phyloP scores from a whole-genome alignment of 2,113 vertebrate species.

The Lagenorhynchus albirostris region DNA sequence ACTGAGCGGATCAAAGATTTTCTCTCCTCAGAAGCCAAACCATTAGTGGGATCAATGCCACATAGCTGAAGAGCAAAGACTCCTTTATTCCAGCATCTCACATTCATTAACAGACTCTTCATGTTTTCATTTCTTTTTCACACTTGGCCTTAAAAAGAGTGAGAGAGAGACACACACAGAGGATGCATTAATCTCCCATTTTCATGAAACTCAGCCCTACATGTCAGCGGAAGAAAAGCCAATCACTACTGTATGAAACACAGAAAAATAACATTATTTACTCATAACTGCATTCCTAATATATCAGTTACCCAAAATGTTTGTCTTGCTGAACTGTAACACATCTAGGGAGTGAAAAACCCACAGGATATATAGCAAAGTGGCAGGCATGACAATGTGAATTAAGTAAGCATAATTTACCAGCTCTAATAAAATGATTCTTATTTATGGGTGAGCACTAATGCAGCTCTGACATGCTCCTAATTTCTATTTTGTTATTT shows the following conservation, averaged over 20 bases:
- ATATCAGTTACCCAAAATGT: not conserved
- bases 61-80: too few relatives aligned
- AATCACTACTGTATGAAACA: not conserved
- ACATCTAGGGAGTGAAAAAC: not conserved
- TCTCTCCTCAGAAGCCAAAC: not conserved
- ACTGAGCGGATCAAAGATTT: too few relatives aligned
- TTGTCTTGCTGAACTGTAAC: slow-evolving; percentile 48
- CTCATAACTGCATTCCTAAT: slow-evolving; percentile 31
- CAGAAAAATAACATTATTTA: slow-evolving; percentile 39
- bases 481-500: slow-evolving; percentile 72
- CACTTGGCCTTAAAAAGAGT: not conserved
- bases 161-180: not conserved
- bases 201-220: slow-evolving; percentile 6
- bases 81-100: not conserved
- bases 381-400: not conserved
- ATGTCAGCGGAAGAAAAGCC: not conserved
- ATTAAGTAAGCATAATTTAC: slow-evolving; percentile 55
- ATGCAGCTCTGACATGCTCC: not conserved
- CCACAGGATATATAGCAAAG: slow-evolving; percentile 36
- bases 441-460: slow-evolving; percentile 54
- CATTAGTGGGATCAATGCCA: not conserved
- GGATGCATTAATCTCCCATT: not conserved
- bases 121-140: not conserved
- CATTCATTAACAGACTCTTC: not conserved
- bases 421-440: slow-evolving; percentile 54